Evolutionary conservation across 2,888 invertebrate species (phyloP).

Genomic region (Sinopyrophorus schimmeli): DNA sequence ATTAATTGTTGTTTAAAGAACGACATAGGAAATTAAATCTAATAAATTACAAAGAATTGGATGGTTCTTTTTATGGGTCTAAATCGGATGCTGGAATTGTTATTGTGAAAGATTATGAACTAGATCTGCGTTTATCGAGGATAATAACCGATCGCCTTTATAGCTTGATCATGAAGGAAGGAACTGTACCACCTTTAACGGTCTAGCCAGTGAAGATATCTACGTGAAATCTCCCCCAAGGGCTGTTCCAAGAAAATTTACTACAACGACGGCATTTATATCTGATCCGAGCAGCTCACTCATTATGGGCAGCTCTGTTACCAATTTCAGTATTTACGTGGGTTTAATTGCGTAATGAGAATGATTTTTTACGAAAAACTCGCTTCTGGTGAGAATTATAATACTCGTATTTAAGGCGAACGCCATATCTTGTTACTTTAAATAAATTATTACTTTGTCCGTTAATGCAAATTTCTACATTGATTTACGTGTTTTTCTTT

Average conservation of each 20-base stretch:
- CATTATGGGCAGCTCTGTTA: conserved; percentile 27
- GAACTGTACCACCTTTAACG: conserved; percentile 32
- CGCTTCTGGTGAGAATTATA: conserved; percentile 27
- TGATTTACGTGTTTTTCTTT: no score
- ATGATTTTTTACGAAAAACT: conserved; percentile 20
- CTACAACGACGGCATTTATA: conserved; percentile 24
- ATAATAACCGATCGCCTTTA: conserved; percentile 23
- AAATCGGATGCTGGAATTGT: conserved; percentile 1
- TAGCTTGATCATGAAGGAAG: conserved; percentile 33
- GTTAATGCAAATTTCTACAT: no score
- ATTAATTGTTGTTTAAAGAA: no score
- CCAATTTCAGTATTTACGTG: conserved; percentile 34
- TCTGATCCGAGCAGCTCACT: conserved; percentile 33
- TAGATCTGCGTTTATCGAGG: conserved; percentile 34
- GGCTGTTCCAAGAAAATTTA: conserved; percentile 32
- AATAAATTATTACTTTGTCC: conserved; percentile 23
- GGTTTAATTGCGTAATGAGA: conserved; percentile 31
- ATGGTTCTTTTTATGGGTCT: conserved; percentile 1
- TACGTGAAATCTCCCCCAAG: conserved; percentile 24
- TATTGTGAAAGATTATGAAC: conserved; percentile 23
- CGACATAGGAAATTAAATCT: no score
- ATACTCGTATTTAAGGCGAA: conserved; percentile 11
- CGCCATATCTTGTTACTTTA: conserved; percentile 21
- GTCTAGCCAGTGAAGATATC: conserved; percentile 31
- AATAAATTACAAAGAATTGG: no score